Base-by-base conservation (phyloP, 2,888 invertebrate species). In the Odiellus spinosus region DNA sequence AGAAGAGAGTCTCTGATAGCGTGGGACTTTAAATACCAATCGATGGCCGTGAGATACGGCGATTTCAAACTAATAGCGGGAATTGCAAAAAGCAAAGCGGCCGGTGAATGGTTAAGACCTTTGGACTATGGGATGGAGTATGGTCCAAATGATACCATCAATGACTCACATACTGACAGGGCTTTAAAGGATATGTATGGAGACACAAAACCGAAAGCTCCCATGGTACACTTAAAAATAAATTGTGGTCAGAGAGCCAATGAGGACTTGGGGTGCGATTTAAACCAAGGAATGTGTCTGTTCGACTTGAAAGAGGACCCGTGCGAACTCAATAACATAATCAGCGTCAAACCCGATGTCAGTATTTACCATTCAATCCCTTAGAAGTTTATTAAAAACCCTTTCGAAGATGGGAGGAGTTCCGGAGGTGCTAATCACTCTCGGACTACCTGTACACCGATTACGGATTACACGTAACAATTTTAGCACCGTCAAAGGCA, bases 31-130 rank as follows among this genome's bases (percentile, higher is more conserved):
- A 35, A 48, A 3, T 42, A 71, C 60, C 76, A 77, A 3, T 76
- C 74, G 55, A 76, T 82, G 0, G 76, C 80, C 0, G 62, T 88
- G 5, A 79, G 78, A 0, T 63, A 76, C 1, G 77, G 75, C 6
- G 71, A 79, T 40, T 87, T 82, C 82, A 87, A 88, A 67, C 54
- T 85, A 11, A 62, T 80, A 8, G 74, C 52, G 80, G 81, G 86
- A 2, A 75, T 80, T 1, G 78, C 77, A 44, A 84, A 85, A 61
- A 67, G 73, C 0, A 82, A 82, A 0, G 60, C 64, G 0, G 82
- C 81, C 80, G 81, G 86, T 67, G 66, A 68, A 45, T 86, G 86
- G 65, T 64, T 58, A 52, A 61, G 61, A 15, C 61, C 64, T 3
- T 56, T 59, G 3, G 59, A 58, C 11, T 14, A 41, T 5, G 46